Percentiles rank a stretch among this genome's conserved stretches.
These are phyloP conservation scores for Lithophane ornitopus DNA, from an alignment of 2,888 invertebrate genomes.

Conservation along the genomic window DNA sequence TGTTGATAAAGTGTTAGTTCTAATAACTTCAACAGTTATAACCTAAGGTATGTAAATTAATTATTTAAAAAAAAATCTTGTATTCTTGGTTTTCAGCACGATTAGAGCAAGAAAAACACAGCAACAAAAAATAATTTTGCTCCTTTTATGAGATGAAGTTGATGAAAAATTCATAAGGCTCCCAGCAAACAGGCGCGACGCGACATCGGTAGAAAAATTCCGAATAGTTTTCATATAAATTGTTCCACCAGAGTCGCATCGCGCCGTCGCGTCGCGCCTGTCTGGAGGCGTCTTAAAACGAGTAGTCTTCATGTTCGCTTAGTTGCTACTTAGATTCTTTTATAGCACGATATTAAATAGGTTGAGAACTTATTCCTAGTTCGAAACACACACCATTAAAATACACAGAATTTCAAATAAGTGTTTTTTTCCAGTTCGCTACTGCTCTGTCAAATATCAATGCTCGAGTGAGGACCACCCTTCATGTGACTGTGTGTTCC, in stretches of 20 bases:
- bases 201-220: too few species aligned
- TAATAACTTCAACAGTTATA: not conserved
- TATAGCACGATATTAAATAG: too few species aligned
- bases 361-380: not conserved
- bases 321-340: not conserved
- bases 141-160: not conserved
- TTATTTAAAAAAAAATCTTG: not conserved
- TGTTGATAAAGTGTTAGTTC: too few species aligned
- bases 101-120: not conserved
- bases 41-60: conserved; percentile 7
- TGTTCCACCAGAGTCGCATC: too few species aligned
- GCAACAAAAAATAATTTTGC: not conserved
- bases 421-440: conserved; percentile 15
- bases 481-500: conserved; percentile 5
- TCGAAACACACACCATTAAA: not conserved
- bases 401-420: not conserved
- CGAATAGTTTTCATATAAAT: too few species aligned
- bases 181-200: too few species aligned
- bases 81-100: too few species aligned
- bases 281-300: too few species aligned
- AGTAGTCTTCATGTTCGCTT: not conserved
- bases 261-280: too few species aligned
- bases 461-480: not conserved
- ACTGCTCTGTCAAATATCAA: conserved; percentile 11
- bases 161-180: too few species aligned